These are phyloP conservation scores for Chloropsis cyanopogon DNA, from an alignment of 2,113 vertebrate genomes.

Conservation along the genomic window DNA sequence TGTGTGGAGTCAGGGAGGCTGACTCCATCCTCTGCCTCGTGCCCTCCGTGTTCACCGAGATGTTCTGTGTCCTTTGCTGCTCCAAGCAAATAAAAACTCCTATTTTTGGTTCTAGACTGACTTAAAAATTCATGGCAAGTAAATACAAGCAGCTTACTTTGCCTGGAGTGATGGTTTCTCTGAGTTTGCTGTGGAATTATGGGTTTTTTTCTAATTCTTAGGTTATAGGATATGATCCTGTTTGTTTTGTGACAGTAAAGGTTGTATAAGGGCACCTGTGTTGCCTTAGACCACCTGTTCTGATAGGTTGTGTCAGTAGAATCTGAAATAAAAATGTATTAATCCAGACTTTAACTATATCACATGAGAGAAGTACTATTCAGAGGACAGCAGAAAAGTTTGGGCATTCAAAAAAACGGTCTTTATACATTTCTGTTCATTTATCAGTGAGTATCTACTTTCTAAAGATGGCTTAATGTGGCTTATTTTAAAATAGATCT, in stretches of 20 bases:
- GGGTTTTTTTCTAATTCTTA: accelerated
- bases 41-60: accelerated
- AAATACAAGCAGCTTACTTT: neutral
- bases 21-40: neutral
- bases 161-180: neutral
- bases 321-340: neutral
- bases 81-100: neutral
- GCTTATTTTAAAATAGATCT: neutral
- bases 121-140: neutral
- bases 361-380: neutral
- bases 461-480: neutral
- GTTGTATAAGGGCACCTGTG: accelerated
- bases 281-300: neutral
- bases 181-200: neutral
- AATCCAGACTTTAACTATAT: neutral
- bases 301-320: accelerated
- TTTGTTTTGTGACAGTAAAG: neutral
- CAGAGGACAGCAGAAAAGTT: neutral
- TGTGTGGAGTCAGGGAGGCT: neutral
- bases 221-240: accelerated
- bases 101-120: neutral
- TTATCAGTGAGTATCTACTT: neutral
- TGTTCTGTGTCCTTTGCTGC: neutral
- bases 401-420: neutral
- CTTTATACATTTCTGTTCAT: neutral